Conservation (phyloP, 2,888 invertebrate genomes). For the Drosophila mulleri region DNA sequence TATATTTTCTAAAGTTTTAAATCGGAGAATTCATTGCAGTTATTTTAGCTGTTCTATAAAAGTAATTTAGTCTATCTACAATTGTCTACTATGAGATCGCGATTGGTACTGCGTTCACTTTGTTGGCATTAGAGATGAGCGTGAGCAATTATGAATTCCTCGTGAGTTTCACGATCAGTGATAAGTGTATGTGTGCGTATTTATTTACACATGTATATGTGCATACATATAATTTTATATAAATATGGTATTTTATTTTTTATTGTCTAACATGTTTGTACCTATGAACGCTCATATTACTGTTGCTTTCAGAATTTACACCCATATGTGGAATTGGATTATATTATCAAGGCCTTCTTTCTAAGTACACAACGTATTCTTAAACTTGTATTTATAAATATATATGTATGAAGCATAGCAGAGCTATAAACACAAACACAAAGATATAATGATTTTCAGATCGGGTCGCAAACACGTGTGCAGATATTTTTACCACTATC, state of each 20-base stretch:
- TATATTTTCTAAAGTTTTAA: slow-evolving; percentile 25
- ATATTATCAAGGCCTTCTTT: slow-evolving; percentile 18
- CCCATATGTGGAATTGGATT: slow-evolving; percentile 21
- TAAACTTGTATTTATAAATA: not conserved
- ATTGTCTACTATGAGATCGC: slow-evolving; percentile 16
- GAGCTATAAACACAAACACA: not conserved
- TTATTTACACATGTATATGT: not conserved
- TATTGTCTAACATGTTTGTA: not conserved
- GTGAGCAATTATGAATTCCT: slow-evolving; percentile 11
- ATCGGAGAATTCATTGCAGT: slow-evolving; percentile 13
- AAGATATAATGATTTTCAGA: not conserved
- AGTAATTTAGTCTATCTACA: slow-evolving; percentile 54
- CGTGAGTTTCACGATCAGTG: slow-evolving; percentile 23
- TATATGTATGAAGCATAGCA: not conserved
- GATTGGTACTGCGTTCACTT: slow-evolving; percentile 33
- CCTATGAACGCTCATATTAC: slow-evolving; percentile 13
- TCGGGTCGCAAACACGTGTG: slow-evolving; percentile 38
- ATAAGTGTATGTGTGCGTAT: slow-evolving; percentile 1
- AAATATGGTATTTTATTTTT: not conserved
- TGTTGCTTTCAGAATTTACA: slow-evolving; percentile 19
- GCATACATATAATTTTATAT: not conserved
- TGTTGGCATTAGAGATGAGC: slow-evolving; percentile 55
- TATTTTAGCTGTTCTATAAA: slow-evolving; percentile 38
- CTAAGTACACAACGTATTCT: not conserved
- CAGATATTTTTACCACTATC: slow-evolving; percentile 1